Evolutionary conservation across 1,140 invertebrate genomes (phyloP), one percentile per base, ranked within the genome.

Genomic region (Laupala kohalensis): DNA sequence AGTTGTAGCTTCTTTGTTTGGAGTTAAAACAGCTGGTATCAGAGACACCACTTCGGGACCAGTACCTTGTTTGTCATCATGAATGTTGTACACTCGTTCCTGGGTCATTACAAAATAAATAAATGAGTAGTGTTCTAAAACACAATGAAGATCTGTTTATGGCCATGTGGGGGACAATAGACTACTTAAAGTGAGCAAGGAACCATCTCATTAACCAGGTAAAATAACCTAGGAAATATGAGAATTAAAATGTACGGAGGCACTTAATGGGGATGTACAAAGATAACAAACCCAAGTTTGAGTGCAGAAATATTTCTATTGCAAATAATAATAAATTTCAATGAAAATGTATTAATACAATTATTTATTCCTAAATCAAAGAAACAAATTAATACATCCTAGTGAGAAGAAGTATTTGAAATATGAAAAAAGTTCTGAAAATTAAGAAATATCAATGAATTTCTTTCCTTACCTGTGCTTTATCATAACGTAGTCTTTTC

Each of bases 401-500:
- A 23, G 25, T 5, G 2, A 64, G 19, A 9, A 24, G 25, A 64
- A 64, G 64, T 64, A 6, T n/a, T 13, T 6, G 12, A 64, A 4
- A 64, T n/a, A 24, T 24, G 19, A 5, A 64, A 23, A 23, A 24
- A 25, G 23, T 13, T 6, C 5, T 4, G n/a, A 12, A n/a, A 6
- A 1, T 23, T 25, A 64, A 3, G 25, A 6, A 6, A 1, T 23
- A 4, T 25, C 12, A 68, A 19, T 0, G 6, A 24, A 29, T 37
- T 37, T 25, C 5, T 68, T 29, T 64, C 69, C 79, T 78, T 82
- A 88, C 87, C 83, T 88, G 86, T 24, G 86, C 84, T 78, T 88
- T 89, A 76, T 90, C 87, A 78, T 89, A 90, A 77, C 88, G 88
- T 28, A 90, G 84, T 72, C 87, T 82, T 76, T 87, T 87, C 88